Percentiles rank a stretch among this genome's conserved stretches.
These are phyloP conservation scores for Hiodon tergisus DNA, from an alignment of 2,113 vertebrate genomes.

Conservation along the genomic window DNA sequence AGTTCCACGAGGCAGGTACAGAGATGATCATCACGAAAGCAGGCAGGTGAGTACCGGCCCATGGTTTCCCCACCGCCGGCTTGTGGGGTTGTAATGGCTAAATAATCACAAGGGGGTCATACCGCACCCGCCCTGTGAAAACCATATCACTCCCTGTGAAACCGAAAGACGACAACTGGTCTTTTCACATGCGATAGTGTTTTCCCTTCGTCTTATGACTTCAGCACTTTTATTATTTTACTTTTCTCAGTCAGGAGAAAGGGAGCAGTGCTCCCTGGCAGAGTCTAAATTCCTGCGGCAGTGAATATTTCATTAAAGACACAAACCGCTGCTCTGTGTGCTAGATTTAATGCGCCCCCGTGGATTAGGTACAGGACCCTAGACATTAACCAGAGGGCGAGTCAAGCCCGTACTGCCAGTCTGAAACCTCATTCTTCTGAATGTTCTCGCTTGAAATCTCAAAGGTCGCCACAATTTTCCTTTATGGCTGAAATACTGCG, in stretches of 20 bases:
- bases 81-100: neutral
- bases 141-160: too few species aligned
- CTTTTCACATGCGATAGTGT: neutral
- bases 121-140: too few species aligned
- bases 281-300: slow-evolving; percentile 41
- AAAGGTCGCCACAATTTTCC: slow-evolving; percentile 61
- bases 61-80: neutral
- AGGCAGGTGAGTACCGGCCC: slow-evolving; percentile 77
- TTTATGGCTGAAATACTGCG: slow-evolving; percentile 52
- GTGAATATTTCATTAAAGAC: slow-evolving; percentile 59
- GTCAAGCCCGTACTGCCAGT: slow-evolving; percentile 44
- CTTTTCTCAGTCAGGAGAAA: slow-evolving; percentile 20
- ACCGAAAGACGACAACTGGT: neutral
- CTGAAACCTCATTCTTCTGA: slow-evolving; percentile 47
- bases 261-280: neutral
- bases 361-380: slow-evolving; percentile 59
- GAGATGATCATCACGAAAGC: slow-evolving; percentile 99
- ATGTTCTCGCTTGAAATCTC: slow-evolving; percentile 47
- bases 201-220: neutral
- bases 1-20: slow-evolving; percentile 92
- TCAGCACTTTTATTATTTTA: slow-evolving; percentile 4
- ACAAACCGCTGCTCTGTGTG: slow-evolving; percentile 51
- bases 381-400: slow-evolving; percentile 66
- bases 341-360: slow-evolving; percentile 62
- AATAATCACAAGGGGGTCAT: too few species aligned